Base-by-base conservation (phyloP, 2,797 vertebrate genomes). In the Phoxinus dragarum region DNA sequence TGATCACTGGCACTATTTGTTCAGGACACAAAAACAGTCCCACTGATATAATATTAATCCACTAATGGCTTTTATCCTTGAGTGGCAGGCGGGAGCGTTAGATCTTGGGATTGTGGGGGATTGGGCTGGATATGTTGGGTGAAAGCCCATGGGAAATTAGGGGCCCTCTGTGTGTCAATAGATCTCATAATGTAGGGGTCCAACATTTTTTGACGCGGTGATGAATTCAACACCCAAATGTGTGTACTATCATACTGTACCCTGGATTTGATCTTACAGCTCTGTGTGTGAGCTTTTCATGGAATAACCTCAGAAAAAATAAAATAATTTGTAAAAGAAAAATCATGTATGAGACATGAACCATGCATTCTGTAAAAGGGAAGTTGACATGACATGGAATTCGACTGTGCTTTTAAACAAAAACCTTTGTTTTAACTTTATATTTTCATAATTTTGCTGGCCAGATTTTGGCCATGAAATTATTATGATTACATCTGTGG, bases 1-100 rank as follows among this genome's bases (percentile, higher is more conserved):
- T 93, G 92, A 92, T 89, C 23, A 86, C 85, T 85, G 89, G 73
- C 88, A 88, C 71, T 88, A 89, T 91, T 91, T 92, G 90, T 92
- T 86, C 90, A 81, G 84, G 85, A 88, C 80, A 36, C 85, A 79
- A 81, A 86, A 86, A 89, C 89, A 91, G 89, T 88, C 91, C 91
- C 91, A 66, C 84, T 88, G 84, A 91, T 90, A 93, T 91, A 94
- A 94, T 94, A 94, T 94, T 94, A 91, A 94, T 93, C 83, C 80
- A 64, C 86, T 44, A 81, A 83, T 38, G 87, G 81, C 91, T 94
- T 93, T 94, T 85, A 94, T 93, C 91, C 85, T 64, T 73, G 83
- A 84, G 73, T 78, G 86, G 77, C 77, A 66, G 61, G 86, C 81
- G 86, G 81, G 44, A 38, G 59, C 34, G 88, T 90, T 87, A 68